Conservation (phyloP, 2,113 vertebrate species). For the Tragelaphus scriptus region DNA sequence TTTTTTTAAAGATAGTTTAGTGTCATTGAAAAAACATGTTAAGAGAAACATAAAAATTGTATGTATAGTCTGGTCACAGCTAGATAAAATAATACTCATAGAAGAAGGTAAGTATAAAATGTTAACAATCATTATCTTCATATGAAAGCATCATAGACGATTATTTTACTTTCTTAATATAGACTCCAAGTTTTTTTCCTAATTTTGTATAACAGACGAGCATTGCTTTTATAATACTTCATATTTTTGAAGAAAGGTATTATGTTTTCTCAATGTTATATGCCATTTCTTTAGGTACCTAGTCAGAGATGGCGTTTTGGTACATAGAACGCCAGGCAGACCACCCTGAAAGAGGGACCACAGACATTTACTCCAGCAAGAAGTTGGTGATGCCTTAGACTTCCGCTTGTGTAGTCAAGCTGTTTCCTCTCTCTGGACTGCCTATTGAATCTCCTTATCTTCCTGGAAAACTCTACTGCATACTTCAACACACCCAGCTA, state of each 20-base stretch:
- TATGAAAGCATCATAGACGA: not conserved
- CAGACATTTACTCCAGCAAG: not conserved
- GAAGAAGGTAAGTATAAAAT: not conserved
- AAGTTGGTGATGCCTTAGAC: not conserved
- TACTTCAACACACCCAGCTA: not conserved
- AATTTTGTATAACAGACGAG: not conserved
- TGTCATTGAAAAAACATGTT: not conserved
- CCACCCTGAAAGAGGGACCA: not conserved
- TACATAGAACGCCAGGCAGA: not conserved
- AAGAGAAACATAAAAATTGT: not conserved
- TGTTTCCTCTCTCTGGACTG: not conserved
- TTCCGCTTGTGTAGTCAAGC: not conserved
- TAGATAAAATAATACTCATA: not conserved
- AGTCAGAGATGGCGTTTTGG: not conserved
- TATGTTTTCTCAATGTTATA: not conserved
- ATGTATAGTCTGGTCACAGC: not conserved
- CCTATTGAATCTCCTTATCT: not conserved
- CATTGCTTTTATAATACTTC: not conserved
- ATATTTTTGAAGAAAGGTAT: not conserved
- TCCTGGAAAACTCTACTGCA: not conserved
- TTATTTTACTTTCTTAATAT: not conserved
- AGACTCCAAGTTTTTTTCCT: not conserved
- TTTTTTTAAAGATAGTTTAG: not conserved
- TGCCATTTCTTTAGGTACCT: not conserved
- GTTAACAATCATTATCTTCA: not conserved